phyloP scores from a whole-genome alignment of 1,140 invertebrate genomes.

The Apis laboriosa region DNA sequence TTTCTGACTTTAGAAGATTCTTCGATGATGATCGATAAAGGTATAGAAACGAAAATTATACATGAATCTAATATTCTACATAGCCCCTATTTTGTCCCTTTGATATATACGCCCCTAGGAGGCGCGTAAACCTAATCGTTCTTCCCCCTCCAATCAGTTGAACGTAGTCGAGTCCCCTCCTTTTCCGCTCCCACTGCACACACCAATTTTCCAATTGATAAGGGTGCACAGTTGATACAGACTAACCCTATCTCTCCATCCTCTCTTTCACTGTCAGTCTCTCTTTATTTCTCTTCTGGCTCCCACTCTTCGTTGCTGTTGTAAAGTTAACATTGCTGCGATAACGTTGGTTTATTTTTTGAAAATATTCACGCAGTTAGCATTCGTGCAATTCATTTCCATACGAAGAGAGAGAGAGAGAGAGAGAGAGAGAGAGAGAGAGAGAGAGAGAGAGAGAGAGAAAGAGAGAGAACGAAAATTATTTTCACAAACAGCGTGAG shows the following conservation, averaged over 20 bases:
- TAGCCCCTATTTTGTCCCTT: slow-evolving; percentile 9
- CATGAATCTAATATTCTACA: not conserved
- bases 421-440: not conserved
- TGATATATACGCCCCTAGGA: slow-evolving; percentile 28
- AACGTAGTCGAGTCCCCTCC: slow-evolving; percentile 35
- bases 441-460: not conserved
- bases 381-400: not conserved
- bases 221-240: slow-evolving; percentile 70
- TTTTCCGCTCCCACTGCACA: slow-evolving; percentile 66
- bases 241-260: slow-evolving; percentile 57
- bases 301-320: not conserved
- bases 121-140: slow-evolving; percentile 47
- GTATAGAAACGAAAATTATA: slow-evolving; percentile 36
- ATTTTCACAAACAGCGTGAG: not conserved
- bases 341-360: slow-evolving; percentile 26
- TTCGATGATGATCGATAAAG: slow-evolving; percentile 16
- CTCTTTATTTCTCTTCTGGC: not conserved
- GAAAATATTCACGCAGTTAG: not conserved
- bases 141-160: slow-evolving; percentile 18
- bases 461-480: not conserved
- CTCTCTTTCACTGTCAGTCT: slow-evolving; percentile 38
- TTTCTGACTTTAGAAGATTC: slow-evolving; percentile 41
- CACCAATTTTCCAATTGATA: slow-evolving; percentile 77
- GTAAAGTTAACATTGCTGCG: slow-evolving; percentile 26
- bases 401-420: not conserved